Base-by-base conservation (phyloP, 2,888 invertebrate genomes). In the Drosophila lutescens region DNA sequence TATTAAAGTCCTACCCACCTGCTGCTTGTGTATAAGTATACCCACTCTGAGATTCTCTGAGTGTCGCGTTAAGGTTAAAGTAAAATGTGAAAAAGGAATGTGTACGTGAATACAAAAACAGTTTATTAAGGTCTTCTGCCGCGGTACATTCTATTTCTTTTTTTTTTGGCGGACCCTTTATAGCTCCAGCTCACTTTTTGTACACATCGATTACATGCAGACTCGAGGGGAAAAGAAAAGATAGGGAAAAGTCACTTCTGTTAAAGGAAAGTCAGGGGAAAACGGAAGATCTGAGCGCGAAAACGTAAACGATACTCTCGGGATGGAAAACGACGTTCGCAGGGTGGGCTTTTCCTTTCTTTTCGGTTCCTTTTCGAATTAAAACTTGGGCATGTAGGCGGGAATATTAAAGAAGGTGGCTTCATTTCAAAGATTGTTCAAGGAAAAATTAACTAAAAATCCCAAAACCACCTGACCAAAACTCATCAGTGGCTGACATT, bases 401-500 rank as follows among this genome's bases (percentile, higher is more conserved):
- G 30, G 30, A 32, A 32, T 47, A 32, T 47, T 47, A 32, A 47
- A 44, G 23, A 17, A 30, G 26, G 26, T 26, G 46, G 26, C 26
- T 43, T 2, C 43, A 17, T 10, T 13, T 15, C 9, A 13, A n/a
- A 15, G 30, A 32, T 47, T 47, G 17, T 12, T 32, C 12, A 10
- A 47, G 32, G 8, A n/a, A 9, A 30, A 47, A 47, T 47, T 30
- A 47, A 30, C 9, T 30, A 47, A 30, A 47, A 47, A 47, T n/a
- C 9, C 7, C 7, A 26, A 26, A 26, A 5, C 23, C 44, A 17
- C 44, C 23, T 44, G 40, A 17, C 43, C 20, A 32, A 49, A 49
- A 17, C 49, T 49, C 49, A 49, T 49, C 49, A 49, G 32, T 49
- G 49, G 49, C 49, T 49, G 49, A 49, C 49, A 49, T 17, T 17